Conservation (phyloP, 2,888 invertebrate genomes). For the Lepidonotus clava region DNA sequence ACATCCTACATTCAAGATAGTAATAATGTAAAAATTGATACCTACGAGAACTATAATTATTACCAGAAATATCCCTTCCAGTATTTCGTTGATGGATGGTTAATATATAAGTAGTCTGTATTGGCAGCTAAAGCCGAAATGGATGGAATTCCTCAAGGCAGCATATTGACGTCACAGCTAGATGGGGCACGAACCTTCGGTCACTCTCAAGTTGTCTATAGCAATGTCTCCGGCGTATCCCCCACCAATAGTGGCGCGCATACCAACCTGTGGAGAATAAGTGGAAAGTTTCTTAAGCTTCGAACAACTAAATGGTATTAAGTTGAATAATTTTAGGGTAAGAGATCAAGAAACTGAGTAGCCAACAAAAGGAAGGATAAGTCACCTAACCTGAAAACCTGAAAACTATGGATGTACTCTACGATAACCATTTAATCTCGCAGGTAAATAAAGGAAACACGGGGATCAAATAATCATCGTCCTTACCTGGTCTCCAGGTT, state of each 20-base stretch:
- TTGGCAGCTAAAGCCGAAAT: no score
- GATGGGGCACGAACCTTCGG: slow-evolving; percentile 34
- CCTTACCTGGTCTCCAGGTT: slow-evolving; percentile 40
- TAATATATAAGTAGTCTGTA: no score
- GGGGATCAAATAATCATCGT: not conserved
- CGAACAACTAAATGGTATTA: not conserved
- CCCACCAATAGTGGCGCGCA: not conserved
- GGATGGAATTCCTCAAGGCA: no score
- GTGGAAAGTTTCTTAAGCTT: not conserved
- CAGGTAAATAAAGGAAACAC: not conserved
- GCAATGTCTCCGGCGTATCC: slow-evolving; percentile 49
- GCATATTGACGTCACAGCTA: slow-evolving; percentile 30
- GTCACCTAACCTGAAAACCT: no score
- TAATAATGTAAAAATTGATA: no score
- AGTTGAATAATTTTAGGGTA: not conserved
- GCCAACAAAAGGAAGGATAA: not conserved
- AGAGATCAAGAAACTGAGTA: not conserved
- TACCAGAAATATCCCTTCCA: no score
- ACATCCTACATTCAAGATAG: no score
- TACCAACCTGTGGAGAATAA: not conserved
- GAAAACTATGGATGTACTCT: no score
- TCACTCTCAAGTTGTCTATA: slow-evolving; percentile 18
- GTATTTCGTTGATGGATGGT: no score
- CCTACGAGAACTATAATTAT: no score
- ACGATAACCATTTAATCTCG: not conserved